Evolutionary conservation across 2,888 invertebrate species (phyloP).

Genomic region (Muscina levida): DNA sequence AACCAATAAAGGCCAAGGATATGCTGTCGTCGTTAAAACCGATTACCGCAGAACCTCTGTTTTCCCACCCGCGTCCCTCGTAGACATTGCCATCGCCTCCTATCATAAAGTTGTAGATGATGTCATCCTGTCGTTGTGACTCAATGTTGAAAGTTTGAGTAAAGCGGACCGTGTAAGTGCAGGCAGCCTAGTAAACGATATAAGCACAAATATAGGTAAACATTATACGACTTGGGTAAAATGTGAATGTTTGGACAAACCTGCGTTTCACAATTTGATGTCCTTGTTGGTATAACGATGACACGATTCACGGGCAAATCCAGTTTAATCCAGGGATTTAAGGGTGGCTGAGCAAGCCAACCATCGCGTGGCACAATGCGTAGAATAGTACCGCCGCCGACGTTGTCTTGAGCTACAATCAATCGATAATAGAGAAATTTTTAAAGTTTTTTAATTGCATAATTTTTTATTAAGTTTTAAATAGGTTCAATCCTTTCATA

Average conservation of each 20-base stretch:
- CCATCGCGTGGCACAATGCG: constrained; percentile 72
- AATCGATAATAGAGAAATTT: too few species aligned
- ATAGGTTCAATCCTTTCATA: too few species aligned
- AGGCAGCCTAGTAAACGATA: constrained; percentile 83
- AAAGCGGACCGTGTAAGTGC: constrained; percentile 82
- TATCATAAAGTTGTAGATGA: constrained; percentile 88
- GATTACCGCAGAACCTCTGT: constrained; percentile 86
- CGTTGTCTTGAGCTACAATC: constrained; percentile 72
- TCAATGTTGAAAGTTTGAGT: constrained; percentile 88
- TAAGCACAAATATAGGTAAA: too few species aligned
- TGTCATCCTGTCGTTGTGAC: constrained; percentile 84
- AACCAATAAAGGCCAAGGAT: constrained; percentile 87
- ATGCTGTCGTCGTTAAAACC: constrained; percentile 85
- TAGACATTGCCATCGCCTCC: constrained; percentile 89
- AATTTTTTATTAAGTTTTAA: too few species aligned
- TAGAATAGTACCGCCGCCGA: constrained; percentile 72
- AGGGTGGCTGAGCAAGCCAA: constrained; percentile 75
- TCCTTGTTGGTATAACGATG: constrained; percentile 72
- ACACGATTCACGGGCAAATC: constrained; percentile 69
- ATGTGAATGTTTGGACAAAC: too few species aligned
- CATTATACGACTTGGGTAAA: too few species aligned
- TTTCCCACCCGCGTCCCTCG: constrained; percentile 88
- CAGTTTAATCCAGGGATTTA: constrained; percentile 68
- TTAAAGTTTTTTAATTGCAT: too few species aligned
- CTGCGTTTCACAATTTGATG: constrained; percentile 73